Percentiles rank a stretch among this genome's conserved stretches.
These are phyloP conservation scores for Aphelocoma californica DNA, from an alignment of 2,797 vertebrate genomes.

Conservation along the genomic window DNA sequence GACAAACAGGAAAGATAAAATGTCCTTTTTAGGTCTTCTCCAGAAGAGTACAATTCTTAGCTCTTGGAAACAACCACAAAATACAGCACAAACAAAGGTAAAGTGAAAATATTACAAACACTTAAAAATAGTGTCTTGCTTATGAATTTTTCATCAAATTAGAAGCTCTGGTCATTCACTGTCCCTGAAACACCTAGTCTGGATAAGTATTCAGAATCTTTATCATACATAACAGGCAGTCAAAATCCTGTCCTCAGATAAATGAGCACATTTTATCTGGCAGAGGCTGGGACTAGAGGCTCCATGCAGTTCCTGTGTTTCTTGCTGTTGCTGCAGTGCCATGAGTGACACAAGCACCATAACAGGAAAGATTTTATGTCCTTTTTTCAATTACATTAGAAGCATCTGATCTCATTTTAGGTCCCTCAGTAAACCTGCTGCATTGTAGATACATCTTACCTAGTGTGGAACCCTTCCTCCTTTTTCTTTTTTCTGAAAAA, in stretches of 20 bases:
- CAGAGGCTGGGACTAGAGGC: background rate
- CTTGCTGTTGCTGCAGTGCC: background rate
- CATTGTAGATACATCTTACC: background rate
- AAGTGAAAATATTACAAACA: background rate
- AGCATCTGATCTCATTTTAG: background rate
- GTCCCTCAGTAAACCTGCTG: background rate
- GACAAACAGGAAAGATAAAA: background rate
- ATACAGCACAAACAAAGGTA: background rate
- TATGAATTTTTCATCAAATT: background rate
- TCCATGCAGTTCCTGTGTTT: background rate
- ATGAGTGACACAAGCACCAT: background rate
- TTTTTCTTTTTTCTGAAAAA: background rate
- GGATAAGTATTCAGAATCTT: background rate
- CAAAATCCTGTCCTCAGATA: background rate
- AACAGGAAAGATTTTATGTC: background rate
- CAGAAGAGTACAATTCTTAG: background rate
- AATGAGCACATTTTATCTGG: background rate
- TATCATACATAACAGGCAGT: accelerated
- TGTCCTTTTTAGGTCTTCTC: background rate
- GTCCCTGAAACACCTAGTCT: background rate
- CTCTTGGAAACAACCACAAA: background rate
- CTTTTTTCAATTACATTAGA: background rate
- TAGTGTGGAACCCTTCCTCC: background rate
- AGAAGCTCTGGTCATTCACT: background rate
- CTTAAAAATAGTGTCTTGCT: background rate